Evolutionary conservation across 1,140 invertebrate genomes (phyloP).

Genomic region (Cotesia vestalis): DNA sequence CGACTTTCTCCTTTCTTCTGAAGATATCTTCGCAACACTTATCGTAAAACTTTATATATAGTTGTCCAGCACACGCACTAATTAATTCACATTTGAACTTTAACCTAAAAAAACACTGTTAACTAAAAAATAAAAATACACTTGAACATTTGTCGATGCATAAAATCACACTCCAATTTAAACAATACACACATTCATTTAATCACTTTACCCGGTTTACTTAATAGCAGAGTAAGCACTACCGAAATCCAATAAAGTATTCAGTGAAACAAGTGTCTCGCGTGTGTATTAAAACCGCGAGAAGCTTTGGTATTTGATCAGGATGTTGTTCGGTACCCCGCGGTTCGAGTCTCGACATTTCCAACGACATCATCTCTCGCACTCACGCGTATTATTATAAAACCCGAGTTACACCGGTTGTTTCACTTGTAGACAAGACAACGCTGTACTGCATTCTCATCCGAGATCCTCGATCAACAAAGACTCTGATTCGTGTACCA

Average conservation of each 20-base stretch:
- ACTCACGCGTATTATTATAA: slow-evolving; percentile 15
- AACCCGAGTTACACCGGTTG: slow-evolving; percentile 20
- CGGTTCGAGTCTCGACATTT: slow-evolving; percentile 6
- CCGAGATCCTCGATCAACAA: not conserved
- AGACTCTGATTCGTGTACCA: slow-evolving; percentile 3
- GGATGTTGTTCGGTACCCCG: not conserved
- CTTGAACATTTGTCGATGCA: too few relatives aligned
- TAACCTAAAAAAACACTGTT: too few relatives aligned
- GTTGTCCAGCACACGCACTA: not conserved
- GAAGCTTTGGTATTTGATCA: slow-evolving; percentile 27
- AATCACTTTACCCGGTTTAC: not conserved
- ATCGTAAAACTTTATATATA: not conserved
- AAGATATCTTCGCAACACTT: not conserved
- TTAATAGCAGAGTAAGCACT: not conserved
- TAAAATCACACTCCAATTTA: too few relatives aligned
- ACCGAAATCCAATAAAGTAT: not conserved
- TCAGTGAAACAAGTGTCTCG: not conserved
- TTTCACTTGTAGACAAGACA: slow-evolving; percentile 17
- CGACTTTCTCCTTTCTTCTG: not conserved
- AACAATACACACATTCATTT: too few relatives aligned
- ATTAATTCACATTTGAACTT: not conserved
- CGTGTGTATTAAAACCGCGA: slow-evolving; percentile 5
- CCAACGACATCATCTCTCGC: slow-evolving; percentile 26
- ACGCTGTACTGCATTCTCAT: slow-evolving; percentile 14
- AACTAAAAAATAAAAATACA: too few relatives aligned